Evolutionary conservation across 2,797 vertebrate genomes (phyloP), one percentile per base, ranked within the genome.

Genomic region (Eulemur rubriventer): DNA sequence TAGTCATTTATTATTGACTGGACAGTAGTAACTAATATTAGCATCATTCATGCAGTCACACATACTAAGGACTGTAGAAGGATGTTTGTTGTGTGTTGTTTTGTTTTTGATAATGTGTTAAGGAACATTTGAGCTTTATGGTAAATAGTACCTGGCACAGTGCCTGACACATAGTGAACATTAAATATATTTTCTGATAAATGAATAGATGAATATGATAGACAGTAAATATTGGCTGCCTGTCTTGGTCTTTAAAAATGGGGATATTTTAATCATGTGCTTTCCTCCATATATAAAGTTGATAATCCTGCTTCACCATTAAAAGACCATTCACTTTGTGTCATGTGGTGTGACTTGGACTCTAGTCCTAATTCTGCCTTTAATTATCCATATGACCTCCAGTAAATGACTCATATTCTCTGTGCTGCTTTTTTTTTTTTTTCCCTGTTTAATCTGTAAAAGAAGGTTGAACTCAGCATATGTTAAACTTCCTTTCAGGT

Each of bases 71-170:
- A 67, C 12, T 61, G 1, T n/a, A 63, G n/a, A 75, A 65, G 16
- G 70, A 69, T 52, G 38, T 84, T 76, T 17, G 33, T 48, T 63
- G 48, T 82, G 26, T 93, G 63, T 65, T n/a, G 16, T 18, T n/a
- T 65, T 84, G 16, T 46, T 2, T 75, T 69, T 85, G 57, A 55
- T 97, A 82, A 87, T 78, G n/a, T 43, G 38, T 41, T 85, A 89
- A 69, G 85, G 86, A 91, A 86, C 46, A 55, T 83, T 84, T 83
- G 82, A 85, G 50, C 46, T 43, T 96, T 97, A 95, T 96, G 86
- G 14, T 24, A 30, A 86, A 85, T n/a, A 95, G 79, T n/a, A 55
- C 26, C 52, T 75, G 48, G 48, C 16, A n/a, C 5, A 28, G 75
- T 78, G 30, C 61, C 41, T 88, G 72, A 69, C 20, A 87, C 18